phyloP scores from a whole-genome alignment of 2,113 vertebrate genomes.

The Irena cyanogastra region DNA sequence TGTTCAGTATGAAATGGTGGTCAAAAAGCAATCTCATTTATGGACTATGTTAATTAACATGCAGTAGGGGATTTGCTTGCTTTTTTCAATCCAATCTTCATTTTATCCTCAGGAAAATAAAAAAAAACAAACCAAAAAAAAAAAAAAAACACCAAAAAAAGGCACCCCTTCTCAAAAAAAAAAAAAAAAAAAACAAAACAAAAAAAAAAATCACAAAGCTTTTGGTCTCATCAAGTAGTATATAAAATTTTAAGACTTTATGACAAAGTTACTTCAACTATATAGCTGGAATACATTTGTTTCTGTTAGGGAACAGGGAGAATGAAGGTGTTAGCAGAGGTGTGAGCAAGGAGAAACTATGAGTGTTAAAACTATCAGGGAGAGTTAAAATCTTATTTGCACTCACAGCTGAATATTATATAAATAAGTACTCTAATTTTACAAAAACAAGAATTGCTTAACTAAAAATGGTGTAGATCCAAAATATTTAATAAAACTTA shows the following conservation, averaged over 20 bases:
- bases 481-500: not conserved
- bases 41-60: not conserved
- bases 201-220: rapidly evolving
- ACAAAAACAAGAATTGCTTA: not conserved
- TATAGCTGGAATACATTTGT: not conserved
- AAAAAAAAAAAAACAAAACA: not conserved
- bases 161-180: too few species aligned
- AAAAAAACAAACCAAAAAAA: not conserved
- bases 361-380: not conserved
- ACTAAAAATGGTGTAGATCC: not conserved
- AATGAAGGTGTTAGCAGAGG: not conserved
- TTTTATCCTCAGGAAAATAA: not conserved
- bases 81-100: not conserved
- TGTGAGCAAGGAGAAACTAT: not conserved
- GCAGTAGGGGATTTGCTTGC: rapidly evolving
- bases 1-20: not conserved
- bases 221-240: not conserved
- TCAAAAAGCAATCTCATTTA: not conserved
- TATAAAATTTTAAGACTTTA: not conserved
- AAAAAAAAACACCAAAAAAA: too few species aligned
- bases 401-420: not conserved
- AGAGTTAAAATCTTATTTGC: not conserved
- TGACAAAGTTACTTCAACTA: not conserved
- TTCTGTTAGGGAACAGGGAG: not conserved
- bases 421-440: not conserved